Evolutionary conservation across 1,140 invertebrate genomes (phyloP).

Genomic region (Drosophila nigrodunni): DNA sequence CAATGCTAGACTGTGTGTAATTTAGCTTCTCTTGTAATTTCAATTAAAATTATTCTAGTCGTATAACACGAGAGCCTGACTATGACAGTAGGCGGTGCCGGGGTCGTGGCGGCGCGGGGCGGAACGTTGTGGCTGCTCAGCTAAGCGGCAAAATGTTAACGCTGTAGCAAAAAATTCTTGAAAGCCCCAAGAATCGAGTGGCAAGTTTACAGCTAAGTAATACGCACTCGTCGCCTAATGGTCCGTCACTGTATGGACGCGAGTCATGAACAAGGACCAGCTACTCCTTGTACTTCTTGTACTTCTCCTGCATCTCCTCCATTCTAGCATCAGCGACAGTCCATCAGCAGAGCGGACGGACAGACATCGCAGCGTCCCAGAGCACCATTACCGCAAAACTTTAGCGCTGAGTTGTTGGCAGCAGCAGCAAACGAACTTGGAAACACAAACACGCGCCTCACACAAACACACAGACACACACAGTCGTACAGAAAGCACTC

Average conservation of each 20-base stretch:
- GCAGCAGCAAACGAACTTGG: conserved; percentile 70
- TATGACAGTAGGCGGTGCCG: background rate
- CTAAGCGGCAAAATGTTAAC: conserved; percentile 16
- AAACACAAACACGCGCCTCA: conserved; percentile 76
- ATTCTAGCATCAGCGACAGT: conserved; percentile 19
- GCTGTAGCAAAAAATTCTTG: conserved; percentile 37
- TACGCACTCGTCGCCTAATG: conserved; percentile 73
- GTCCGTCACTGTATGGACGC: conserved; percentile 51
- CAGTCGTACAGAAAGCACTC: background rate
- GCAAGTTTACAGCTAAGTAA: conserved; percentile 80
- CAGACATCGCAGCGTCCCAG: conserved; percentile 60
- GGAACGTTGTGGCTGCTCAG: background rate
- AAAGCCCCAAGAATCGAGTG: conserved; percentile 67
- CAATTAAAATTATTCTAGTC: conserved; percentile 79
- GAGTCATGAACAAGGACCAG: conserved; percentile 15
- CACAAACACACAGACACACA: conserved; percentile 38
- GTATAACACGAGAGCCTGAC: conserved; percentile 39
- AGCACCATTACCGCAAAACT: conserved; percentile 80
- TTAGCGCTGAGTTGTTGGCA: conserved; percentile 70
- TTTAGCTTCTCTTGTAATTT: conserved; percentile 73
- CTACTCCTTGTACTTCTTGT: background rate
- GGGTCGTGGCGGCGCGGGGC: background rate
- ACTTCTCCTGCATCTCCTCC: background rate
- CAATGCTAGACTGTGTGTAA: conserved; percentile 48
- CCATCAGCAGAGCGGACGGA: conserved; percentile 49